Percentiles rank a stretch among this genome's conserved stretches.
Evolutionary conservation across 2,888 invertebrate genomes (phyloP).

Genomic region (Drosophila nigricruria): DNA sequence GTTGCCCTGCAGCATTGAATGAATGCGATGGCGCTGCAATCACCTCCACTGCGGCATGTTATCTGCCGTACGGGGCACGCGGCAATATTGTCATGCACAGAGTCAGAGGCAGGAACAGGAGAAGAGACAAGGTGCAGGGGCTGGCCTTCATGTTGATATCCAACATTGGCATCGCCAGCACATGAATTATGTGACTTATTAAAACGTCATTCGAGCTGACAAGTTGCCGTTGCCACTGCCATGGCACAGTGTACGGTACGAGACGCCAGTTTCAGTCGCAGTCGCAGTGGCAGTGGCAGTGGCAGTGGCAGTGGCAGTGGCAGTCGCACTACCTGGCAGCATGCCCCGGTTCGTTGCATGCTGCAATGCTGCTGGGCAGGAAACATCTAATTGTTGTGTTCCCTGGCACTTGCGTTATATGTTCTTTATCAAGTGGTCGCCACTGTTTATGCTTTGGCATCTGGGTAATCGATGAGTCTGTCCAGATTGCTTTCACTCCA

Average conservation of each 20-base stretch:
- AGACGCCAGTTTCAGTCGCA: constrained; percentile 15
- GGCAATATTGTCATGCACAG: constrained; percentile 47
- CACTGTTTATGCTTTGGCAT: constrained; percentile 51
- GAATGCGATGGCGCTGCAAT: constrained; percentile 39
- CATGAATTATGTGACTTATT: constrained; percentile 83
- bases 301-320: constrained; percentile 12
- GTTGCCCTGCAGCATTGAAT: constrained; percentile 35
- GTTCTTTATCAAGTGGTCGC: constrained; percentile 43
- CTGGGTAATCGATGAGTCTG: constrained; percentile 60
- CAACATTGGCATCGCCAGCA: constrained; percentile 39
- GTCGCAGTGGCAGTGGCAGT: background rate
- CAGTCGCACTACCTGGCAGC: background rate
- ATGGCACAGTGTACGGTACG: constrained; percentile 11
- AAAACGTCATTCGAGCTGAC: constrained; percentile 82
- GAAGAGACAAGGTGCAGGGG: background rate
- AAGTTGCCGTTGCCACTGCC: constrained; percentile 71
- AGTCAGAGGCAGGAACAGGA: background rate
- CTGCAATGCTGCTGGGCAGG: constrained; percentile 43
- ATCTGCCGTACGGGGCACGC: constrained; percentile 50
- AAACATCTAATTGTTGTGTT: constrained; percentile 69
- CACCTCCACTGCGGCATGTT: constrained; percentile 43
- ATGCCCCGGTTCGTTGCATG: background rate
- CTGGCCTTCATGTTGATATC: constrained; percentile 19
- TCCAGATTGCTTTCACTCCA: constrained; percentile 35
- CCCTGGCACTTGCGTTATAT: constrained; percentile 35